Conservation (phyloP, 1,140 invertebrate species). For the Orussus abietinus region DNA sequence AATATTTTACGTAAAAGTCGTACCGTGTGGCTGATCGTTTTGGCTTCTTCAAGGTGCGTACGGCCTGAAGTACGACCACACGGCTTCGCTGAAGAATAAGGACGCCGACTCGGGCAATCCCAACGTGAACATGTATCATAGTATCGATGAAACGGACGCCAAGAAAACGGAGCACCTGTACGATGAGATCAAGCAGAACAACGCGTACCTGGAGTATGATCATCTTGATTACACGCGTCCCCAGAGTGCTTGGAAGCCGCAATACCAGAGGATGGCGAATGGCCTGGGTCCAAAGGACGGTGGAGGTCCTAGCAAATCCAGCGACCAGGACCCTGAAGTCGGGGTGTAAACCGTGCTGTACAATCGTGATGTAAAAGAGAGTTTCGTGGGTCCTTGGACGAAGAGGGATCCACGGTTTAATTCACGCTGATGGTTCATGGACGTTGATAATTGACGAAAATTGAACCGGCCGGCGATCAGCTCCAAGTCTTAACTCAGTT, state of each 20-base stretch:
- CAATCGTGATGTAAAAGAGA: no score
- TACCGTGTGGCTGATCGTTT: no score
- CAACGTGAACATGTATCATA: constrained; percentile 74
- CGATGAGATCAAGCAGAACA: constrained; percentile 87
- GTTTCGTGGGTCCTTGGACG: no score
- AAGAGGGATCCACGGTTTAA: no score
- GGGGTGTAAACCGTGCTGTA: no score
- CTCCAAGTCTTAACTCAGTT: no score
- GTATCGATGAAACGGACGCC: constrained; percentile 68
- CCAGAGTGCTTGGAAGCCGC: constrained; percentile 73
- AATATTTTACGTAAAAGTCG: no score
- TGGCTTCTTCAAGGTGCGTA: constrained; percentile 50
- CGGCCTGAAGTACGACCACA: constrained; percentile 56
- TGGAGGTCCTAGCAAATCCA: constrained; percentile 27
- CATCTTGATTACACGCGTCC: constrained; percentile 81
- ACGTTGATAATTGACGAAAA: no score
- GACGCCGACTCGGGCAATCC: constrained; percentile 82
- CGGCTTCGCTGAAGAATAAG: constrained; percentile 68
- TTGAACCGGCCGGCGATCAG: no score
- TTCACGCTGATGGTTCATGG: no score
- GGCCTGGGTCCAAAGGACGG: constrained; percentile 42
- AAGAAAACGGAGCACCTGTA: constrained; percentile 81
- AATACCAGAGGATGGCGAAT: constrained; percentile 77
- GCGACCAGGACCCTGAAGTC: constrained; percentile 29
- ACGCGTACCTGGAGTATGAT: constrained; percentile 76